Percentiles rank a stretch among this genome's conserved stretches.
These are phyloP conservation scores for Poecilia picta DNA, from an alignment of 2,797 vertebrate species.

Conservation along the genomic window DNA sequence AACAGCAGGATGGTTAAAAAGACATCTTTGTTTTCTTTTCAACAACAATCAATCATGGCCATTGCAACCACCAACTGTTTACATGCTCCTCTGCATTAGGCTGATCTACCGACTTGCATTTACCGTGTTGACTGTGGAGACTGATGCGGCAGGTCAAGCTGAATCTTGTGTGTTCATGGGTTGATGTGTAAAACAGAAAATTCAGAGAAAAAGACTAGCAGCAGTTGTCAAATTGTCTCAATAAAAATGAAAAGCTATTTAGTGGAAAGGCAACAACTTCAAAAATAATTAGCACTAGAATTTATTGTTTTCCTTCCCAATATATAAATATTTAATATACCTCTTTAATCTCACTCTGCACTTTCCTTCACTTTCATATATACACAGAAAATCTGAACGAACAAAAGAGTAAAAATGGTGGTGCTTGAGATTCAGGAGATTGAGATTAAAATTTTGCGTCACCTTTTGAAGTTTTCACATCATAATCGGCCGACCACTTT, in stretches of 20 bases:
- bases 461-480: conserved; percentile 15
- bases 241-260: conserved; percentile 3
- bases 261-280: neutral
- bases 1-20: conserved; percentile 59
- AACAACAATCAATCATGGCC: conserved; percentile 69
- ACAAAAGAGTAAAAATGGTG: too few relatives aligned
- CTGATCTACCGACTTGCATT: conserved; percentile 47
- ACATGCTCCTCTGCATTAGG: conserved; percentile 42
- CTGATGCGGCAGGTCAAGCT: conserved; percentile 45
- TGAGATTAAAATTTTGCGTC: conserved; percentile 5
- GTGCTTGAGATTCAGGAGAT: too few relatives aligned
- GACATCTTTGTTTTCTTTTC: conserved; percentile 65
- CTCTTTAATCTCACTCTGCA: too few relatives aligned
- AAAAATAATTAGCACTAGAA: too few relatives aligned
- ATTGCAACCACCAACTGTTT: conserved; percentile 50
- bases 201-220: neutral
- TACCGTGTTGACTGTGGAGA: conserved; percentile 34
- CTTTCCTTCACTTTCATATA: too few relatives aligned
- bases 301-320: too few relatives aligned
- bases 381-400: too few relatives aligned
- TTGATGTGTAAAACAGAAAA: conserved; percentile 17
- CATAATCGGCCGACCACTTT: conserved; percentile 26
- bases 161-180: conserved; percentile 11
- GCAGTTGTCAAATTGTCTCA: conserved; percentile 15
- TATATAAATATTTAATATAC: too few relatives aligned